phyloP scores from a whole-genome alignment of 2,888 invertebrate species.

The Drosophila ustulata region DNA sequence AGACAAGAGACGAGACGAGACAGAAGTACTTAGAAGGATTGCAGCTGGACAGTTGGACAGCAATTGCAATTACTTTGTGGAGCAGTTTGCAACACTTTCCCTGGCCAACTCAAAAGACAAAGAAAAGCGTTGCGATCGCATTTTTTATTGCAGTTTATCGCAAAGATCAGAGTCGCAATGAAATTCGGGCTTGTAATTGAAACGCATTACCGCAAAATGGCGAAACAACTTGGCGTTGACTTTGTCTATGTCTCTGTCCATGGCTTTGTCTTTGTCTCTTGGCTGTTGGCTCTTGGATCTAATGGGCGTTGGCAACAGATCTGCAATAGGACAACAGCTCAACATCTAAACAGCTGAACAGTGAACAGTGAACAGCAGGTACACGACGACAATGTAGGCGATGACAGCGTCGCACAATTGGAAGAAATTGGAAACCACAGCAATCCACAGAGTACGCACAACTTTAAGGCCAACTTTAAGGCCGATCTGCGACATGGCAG shows the following conservation, averaged over 20 bases:
- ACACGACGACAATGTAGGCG: conserved; percentile 72
- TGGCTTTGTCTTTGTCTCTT: conserved; percentile 3
- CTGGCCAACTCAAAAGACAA: conserved; percentile 40
- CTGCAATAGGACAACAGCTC: conserved; percentile 44
- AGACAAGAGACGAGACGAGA: conserved; percentile 18
- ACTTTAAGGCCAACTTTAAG: conserved; percentile 28
- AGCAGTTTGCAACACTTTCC: conserved; percentile 70
- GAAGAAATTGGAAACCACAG: conserved; percentile 41
- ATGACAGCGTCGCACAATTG: conserved; percentile 70
- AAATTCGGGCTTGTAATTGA: conserved; percentile 73
- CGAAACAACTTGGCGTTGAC: conserved; percentile 13
- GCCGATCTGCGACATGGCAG: conserved; percentile 52
- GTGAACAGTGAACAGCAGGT: conserved; percentile 29
- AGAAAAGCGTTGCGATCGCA: conserved; percentile 27
- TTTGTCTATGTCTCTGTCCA: background rate
- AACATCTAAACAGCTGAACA: conserved; percentile 23
- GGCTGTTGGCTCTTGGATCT: conserved; percentile 41
- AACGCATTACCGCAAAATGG: conserved; percentile 69
- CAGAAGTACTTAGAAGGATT: conserved; percentile 59
- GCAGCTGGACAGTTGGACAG: conserved; percentile 16
- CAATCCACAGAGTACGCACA: conserved; percentile 38
- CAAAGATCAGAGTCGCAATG: conserved; percentile 58
- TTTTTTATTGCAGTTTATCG: conserved; percentile 45
- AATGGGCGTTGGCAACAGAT: conserved; percentile 69
- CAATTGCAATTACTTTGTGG: conserved; percentile 68